A percentile compares a stretch with the other conserved stretches of the same genome.
These are phyloP conservation scores for Fregetta grallaria DNA, from an alignment of 2,113 vertebrate species.

Conservation along the genomic window DNA sequence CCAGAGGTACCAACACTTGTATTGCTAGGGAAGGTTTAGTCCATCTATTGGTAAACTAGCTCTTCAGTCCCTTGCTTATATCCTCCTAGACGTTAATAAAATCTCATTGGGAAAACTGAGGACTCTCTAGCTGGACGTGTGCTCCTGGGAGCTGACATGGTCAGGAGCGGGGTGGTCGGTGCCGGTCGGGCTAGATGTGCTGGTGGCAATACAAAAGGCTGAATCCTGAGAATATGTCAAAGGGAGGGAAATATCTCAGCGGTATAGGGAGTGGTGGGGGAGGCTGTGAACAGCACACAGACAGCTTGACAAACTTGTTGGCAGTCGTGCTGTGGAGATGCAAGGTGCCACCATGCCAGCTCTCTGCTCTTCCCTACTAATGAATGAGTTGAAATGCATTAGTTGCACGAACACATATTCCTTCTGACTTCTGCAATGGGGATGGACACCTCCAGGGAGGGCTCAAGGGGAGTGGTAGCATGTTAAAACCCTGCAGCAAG, in stretches of 20 bases:
- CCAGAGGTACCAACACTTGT: background rate
- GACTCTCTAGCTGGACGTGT: background rate
- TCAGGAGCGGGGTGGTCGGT: rapidly evolving
- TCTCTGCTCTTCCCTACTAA: background rate
- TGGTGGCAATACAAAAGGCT: background rate
- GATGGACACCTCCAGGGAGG: background rate
- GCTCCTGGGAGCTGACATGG: background rate
- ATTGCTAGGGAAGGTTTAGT: background rate
- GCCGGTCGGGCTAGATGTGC: background rate
- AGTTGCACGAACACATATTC: background rate
- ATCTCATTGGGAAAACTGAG: background rate
- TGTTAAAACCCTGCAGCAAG: background rate
- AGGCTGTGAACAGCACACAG: background rate
- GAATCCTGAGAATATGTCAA: background rate
- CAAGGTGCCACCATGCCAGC: rapidly evolving
- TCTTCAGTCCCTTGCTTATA: background rate
- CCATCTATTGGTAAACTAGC: background rate
- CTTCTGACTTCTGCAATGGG: background rate
- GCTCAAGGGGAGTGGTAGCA: background rate
- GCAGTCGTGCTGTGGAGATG: background rate
- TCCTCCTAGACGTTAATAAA: background rate
- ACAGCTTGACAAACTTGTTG: background rate
- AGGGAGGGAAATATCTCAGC: background rate
- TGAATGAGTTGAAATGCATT: background rate
- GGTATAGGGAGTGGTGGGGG: too few relatives aligned